Conservation (phyloP, 2,888 invertebrate genomes). For the Lysandra coridon region DNA sequence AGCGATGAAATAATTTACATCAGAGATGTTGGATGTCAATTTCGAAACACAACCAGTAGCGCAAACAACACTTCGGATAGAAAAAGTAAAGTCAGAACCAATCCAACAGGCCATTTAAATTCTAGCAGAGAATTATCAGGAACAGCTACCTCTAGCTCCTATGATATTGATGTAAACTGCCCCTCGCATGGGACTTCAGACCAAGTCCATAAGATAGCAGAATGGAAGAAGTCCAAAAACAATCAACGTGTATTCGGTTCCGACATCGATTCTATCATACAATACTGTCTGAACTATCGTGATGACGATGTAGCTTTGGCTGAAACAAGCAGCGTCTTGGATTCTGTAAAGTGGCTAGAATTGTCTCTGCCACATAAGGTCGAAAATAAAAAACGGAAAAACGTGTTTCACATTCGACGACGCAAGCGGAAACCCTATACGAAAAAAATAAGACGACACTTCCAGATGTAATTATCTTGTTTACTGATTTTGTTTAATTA, state of each 20-base stretch:
- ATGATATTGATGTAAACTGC: conserved; percentile 52
- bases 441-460: conserved; percentile 4
- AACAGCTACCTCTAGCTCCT: conserved; percentile 51
- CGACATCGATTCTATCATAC: conserved; percentile 36
- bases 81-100: background rate
- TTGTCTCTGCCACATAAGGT: conserved; percentile 4
- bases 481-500: background rate
- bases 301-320: conserved; percentile 15
- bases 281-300: conserved; percentile 36
- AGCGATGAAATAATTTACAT: conserved; percentile 62
- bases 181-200: conserved; percentile 51
- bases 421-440: conserved; percentile 37
- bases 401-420: conserved; percentile 53
- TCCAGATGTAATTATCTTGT: background rate
- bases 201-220: conserved; percentile 40
- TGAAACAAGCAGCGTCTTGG: conserved; percentile 31
- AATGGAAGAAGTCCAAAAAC: conserved; percentile 42
- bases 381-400: conserved; percentile 52
- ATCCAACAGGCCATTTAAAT: conserved; percentile 38
- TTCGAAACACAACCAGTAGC: conserved; percentile 51
- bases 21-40: conserved; percentile 72
- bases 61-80: conserved; percentile 50
- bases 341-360: conserved; percentile 3
- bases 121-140: conserved; percentile 47
- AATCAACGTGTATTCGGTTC: background rate